A percentile compares a stretch with the other conserved stretches of the same genome.
These are phyloP conservation scores for Prionace glauca DNA, from an alignment of 2,797 vertebrate genomes.

Conservation along the genomic window DNA sequence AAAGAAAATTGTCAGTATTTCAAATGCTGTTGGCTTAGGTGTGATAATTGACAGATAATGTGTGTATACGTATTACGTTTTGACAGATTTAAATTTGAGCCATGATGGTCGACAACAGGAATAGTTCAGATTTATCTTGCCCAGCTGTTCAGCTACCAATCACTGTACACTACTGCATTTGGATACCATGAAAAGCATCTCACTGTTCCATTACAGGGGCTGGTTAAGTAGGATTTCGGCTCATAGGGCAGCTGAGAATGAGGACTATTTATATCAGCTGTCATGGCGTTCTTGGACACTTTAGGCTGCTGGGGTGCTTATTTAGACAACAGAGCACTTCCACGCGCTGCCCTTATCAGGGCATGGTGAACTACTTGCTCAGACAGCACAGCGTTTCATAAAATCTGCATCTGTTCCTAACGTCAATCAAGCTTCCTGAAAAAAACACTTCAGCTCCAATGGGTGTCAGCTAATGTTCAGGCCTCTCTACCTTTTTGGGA, in stretches of 20 bases:
- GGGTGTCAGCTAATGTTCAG: constrained; percentile 39
- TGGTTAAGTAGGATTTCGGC: constrained; percentile 51
- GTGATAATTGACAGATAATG: background rate
- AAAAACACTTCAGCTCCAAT: constrained; percentile 36
- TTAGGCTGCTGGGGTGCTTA: constrained; percentile 45
- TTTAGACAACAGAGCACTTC: constrained; percentile 49
- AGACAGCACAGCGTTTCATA: constrained; percentile 40
- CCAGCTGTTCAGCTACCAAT: constrained; percentile 57
- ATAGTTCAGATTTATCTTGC: constrained; percentile 40
- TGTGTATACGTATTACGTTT: background rate
- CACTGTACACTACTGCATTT: constrained; percentile 41
- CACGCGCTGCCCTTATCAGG: constrained; percentile 59
- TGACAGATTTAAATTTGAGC: constrained; percentile 27
- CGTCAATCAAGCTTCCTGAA: constrained; percentile 43
- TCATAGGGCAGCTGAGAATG: constrained; percentile 64
- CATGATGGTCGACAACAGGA: constrained; percentile 14
- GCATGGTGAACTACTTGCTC: constrained; percentile 43
- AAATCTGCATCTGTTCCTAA: constrained; percentile 46
- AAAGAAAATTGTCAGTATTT: background rate
- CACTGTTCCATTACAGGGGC: constrained; percentile 51
- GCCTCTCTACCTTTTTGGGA: constrained; percentile 39
- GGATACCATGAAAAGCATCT: constrained; percentile 51
- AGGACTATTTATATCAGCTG: constrained; percentile 56
- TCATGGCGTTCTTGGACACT: constrained; percentile 45
- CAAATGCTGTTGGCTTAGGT: constrained; percentile 11